phyloP scores from a whole-genome alignment of 2,888 invertebrate genomes.

The Myopa testacea region DNA sequence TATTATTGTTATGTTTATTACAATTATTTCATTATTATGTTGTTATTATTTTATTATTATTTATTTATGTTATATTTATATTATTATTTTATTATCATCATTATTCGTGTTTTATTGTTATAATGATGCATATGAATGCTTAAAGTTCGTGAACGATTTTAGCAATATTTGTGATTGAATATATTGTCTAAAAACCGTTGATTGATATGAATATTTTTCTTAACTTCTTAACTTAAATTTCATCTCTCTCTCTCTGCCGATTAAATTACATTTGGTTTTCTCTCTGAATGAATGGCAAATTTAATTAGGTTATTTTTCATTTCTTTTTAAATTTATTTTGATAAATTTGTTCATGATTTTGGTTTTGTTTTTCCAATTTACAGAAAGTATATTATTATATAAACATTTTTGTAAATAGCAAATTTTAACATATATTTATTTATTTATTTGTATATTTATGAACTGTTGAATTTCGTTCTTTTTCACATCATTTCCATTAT shows the following conservation, averaged over 20 bases:
- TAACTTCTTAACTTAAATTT: background rate
- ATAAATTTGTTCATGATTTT: background rate
- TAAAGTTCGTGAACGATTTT: no score
- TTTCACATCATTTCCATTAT: background rate
- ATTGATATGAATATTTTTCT: background rate
- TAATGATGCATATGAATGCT: no score
- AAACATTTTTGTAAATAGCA: conserved; percentile 19
- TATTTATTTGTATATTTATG: conserved; percentile 23
- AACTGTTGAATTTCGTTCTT: background rate
- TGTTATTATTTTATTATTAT: conserved; percentile 5
- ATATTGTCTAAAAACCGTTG: no score
- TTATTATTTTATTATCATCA: background rate
- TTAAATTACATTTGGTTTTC: no score
- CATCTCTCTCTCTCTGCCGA: background rate
- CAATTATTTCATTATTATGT: background rate
- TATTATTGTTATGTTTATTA: conserved; percentile 5
- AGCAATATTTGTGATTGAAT: no score
- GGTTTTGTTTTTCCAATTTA: background rate
- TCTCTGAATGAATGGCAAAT: no score
- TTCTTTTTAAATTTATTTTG: background rate
- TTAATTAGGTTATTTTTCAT: background rate
- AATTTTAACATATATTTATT: conserved; percentile 5
- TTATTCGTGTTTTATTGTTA: no score
- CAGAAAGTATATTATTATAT: no score
- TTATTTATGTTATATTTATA: background rate